Evolutionary conservation across 2,113 vertebrate species (phyloP).

Genomic region (Semicossyphus pulcher): DNA sequence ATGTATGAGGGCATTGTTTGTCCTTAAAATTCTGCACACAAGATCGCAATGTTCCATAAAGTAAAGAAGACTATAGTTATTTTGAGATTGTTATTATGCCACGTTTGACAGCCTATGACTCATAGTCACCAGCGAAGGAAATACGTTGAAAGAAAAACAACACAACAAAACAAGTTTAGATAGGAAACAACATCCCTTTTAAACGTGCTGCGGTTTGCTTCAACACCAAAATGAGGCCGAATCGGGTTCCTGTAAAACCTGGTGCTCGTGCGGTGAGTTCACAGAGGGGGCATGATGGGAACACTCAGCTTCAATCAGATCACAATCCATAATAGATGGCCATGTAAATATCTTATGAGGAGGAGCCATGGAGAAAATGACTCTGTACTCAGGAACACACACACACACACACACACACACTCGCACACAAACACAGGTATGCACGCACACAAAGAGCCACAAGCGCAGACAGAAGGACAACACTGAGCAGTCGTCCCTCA

Average conservation of each 20-base stretch:
- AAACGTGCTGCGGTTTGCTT: not conserved
- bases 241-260: slow-evolving; percentile 25
- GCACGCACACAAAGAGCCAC: slow-evolving; percentile 27
- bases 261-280: slow-evolving; percentile 68
- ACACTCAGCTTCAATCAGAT: slow-evolving; percentile 87
- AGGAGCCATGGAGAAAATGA: slow-evolving; percentile 83
- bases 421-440: not conserved
- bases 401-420: not conserved
- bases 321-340: slow-evolving; percentile 82
- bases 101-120: not conserved
- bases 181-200: not conserved
- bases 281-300: slow-evolving; percentile 78
- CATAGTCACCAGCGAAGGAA: not conserved
- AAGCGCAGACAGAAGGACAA: slow-evolving; percentile 20
- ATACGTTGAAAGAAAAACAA: not conserved
- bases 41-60: too few relatives aligned
- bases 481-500: slow-evolving; percentile 31
- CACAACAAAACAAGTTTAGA: slow-evolving; percentile 3
- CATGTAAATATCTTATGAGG: slow-evolving; percentile 83
- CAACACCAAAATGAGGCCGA: slow-evolving; percentile 1
- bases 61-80: not conserved
- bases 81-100: not conserved
- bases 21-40: slow-evolving; percentile 20
- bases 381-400: slow-evolving; percentile 55
- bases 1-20: slow-evolving; percentile 23